phyloP scores from a whole-genome alignment of 2,797 vertebrate species.

The Alcedo quadribrachys region DNA sequence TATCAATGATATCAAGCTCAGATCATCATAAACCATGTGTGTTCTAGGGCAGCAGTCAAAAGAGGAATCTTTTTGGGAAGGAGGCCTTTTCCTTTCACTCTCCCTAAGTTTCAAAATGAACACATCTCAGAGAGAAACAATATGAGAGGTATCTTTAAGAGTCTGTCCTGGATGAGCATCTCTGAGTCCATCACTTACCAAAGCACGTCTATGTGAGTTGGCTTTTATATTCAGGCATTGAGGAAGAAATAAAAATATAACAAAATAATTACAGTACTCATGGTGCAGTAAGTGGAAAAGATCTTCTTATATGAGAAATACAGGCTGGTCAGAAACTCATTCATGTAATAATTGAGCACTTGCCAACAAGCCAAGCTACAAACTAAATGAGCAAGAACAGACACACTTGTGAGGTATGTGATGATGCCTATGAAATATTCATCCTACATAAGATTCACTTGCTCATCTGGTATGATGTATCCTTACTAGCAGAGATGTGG shows the following conservation, averaged over 20 bases:
- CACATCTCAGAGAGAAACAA: neutral
- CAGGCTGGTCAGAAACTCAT: neutral
- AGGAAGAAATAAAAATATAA: neutral
- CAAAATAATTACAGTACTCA: constrained; percentile 1
- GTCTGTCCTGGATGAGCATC: neutral
- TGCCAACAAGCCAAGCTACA: neutral
- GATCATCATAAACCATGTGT: neutral
- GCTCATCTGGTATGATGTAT: neutral
- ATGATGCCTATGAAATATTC: neutral
- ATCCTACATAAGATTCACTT: neutral
- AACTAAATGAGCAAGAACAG: neutral
- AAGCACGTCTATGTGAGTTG: neutral
- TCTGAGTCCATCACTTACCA: neutral
- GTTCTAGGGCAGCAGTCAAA: neutral
- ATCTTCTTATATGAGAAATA: neutral
- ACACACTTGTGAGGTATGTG: neutral
- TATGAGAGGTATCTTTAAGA: neutral
- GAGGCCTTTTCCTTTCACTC: neutral
- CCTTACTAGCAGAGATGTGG: neutral
- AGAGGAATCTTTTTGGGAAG: neutral
- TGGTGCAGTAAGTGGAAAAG: neutral
- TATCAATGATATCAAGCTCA: neutral
- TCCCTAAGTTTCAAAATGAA: neutral
- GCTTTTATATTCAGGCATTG: neutral
- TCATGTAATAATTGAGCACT: neutral